phyloP scores from a whole-genome alignment of 2,888 invertebrate species.

The Yponomeuta plumbellus region DNA sequence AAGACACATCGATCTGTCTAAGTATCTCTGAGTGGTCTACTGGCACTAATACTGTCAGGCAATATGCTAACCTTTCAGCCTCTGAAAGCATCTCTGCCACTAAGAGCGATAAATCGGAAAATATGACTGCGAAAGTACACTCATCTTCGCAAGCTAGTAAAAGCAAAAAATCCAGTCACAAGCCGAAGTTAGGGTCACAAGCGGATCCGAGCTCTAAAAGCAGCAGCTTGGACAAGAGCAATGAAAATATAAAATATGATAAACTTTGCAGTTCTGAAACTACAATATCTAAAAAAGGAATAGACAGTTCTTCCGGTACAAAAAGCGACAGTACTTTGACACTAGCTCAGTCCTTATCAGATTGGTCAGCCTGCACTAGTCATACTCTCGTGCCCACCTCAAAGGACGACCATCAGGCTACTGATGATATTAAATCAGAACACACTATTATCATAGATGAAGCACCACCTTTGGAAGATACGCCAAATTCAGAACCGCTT shows the following conservation, averaged over 20 bases:
- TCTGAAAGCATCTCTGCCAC: slow-evolving; percentile 79
- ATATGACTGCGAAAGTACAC: slow-evolving; percentile 73
- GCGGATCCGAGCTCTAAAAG: slow-evolving; percentile 76
- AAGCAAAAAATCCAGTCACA: slow-evolving; percentile 72
- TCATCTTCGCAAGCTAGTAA: slow-evolving; percentile 68
- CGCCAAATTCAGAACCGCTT: slow-evolving; percentile 36
- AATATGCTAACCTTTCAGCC: slow-evolving; percentile 85
- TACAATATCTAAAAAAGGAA: slow-evolving; percentile 66
- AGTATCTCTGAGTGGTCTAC: slow-evolving; percentile 93
- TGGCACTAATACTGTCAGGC: slow-evolving; percentile 88
- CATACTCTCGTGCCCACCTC: slow-evolving; percentile 82
- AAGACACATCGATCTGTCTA: slow-evolving; percentile 90
- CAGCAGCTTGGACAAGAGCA: slow-evolving; percentile 75
- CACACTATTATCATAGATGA: slow-evolving; percentile 66
- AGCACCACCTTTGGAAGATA: slow-evolving; percentile 37
- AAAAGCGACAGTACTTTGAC: slow-evolving; percentile 88
- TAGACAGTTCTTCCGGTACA: slow-evolving; percentile 81
- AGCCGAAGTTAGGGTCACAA: slow-evolving; percentile 56
- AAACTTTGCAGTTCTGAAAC: slow-evolving; percentile 79
- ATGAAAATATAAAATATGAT: slow-evolving; percentile 75
- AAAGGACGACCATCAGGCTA: slow-evolving; percentile 61
- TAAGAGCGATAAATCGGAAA: slow-evolving; percentile 78
- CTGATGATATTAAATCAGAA: slow-evolving; percentile 64
- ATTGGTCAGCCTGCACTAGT: slow-evolving; percentile 89
- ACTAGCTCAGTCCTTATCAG: slow-evolving; percentile 86